A percentile compares a stretch with the other conserved stretches of the same genome.
Evolutionary conservation across 2,888 invertebrate species (phyloP).

Genomic region (Megastigmus dorsalis): DNA sequence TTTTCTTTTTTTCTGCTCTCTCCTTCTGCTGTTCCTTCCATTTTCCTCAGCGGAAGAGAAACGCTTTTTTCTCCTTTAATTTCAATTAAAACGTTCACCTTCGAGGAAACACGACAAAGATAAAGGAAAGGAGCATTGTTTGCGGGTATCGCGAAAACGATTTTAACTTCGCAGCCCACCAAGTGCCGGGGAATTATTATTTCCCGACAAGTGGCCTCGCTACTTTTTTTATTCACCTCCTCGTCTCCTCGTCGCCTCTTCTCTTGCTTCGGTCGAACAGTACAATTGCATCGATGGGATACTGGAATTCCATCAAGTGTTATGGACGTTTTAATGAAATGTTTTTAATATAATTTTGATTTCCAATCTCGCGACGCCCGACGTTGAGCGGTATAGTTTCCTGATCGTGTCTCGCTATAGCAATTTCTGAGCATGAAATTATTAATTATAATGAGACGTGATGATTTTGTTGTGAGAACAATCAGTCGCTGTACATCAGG

Average conservation of each 20-base stretch:
- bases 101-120: not conserved
- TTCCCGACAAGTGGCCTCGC: not conserved
- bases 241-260: no score
- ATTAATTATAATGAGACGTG: no score
- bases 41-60: not conserved
- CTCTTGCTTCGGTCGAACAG: not conserved
- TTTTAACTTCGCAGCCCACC: conserved; percentile 8
- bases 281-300: not conserved
- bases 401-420: no score
- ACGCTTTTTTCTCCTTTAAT: not conserved
- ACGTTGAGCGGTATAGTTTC: no score
- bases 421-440: no score
- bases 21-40: not conserved
- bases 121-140: not conserved
- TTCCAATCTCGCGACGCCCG: no score
- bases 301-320: not conserved
- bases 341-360: no score
- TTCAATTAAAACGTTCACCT: conserved; percentile 13
- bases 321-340: not conserved
- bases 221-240: no score
- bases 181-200: conserved; percentile 12
- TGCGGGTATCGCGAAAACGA: conserved; percentile 1
- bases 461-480: no score
- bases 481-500: no score
- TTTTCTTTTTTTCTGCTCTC: not conserved